Evolutionary conservation across 2,797 vertebrate genomes (phyloP), one percentile per base, ranked within the genome.

Genomic region (Rhinophrynus dorsalis): DNA sequence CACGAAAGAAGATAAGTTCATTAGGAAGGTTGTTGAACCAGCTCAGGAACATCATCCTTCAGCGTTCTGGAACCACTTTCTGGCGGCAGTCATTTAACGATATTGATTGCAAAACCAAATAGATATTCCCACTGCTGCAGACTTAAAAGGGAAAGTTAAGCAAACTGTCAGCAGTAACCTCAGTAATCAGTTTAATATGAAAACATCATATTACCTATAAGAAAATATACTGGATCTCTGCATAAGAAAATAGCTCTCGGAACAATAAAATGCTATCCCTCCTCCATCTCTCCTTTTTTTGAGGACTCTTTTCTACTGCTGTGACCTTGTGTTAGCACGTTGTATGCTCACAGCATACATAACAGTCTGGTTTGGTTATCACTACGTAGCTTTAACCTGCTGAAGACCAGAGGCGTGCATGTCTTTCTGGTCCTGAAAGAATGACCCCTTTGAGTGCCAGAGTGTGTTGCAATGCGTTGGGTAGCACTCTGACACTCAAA

Each of bases 1-100:
- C 62, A 73, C 58, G 29, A 44, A 45, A 35, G 55, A 40, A 73
- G 70, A 73, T 73, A 73, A 66, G 54, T 73, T 73, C 62, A 73
- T 73, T 73, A 73, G 69, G n/a, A 66, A 35, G 61, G 15, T 64
- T 64, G 68, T 51, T 66, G 69, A 65, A 72, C 23, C 30, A 18
- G 61, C 61, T 65, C 61, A 33, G 52, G 62, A 52, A 67, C 62
- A 52, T 67, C 70, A 73, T 73, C 62, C 37, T 60, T 73, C 70
- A 66, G 58, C n/a, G 29, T 33, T 27, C 55, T 24, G 20, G 20
- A 55, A 44, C n/a, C 54, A 47, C 62, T 54, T 20, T 66, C 45
- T 60, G 70, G 47, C 62, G 44, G 55, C 70, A 66, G 70, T 54
- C 47, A 42, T 59, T 73, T 65, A 73, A 52, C 45, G 33, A 11